A percentile compares a stretch with the other conserved stretches of the same genome.
phyloP scores from a whole-genome alignment of 2,888 invertebrate genomes.

The Campaea margaritaria region DNA sequence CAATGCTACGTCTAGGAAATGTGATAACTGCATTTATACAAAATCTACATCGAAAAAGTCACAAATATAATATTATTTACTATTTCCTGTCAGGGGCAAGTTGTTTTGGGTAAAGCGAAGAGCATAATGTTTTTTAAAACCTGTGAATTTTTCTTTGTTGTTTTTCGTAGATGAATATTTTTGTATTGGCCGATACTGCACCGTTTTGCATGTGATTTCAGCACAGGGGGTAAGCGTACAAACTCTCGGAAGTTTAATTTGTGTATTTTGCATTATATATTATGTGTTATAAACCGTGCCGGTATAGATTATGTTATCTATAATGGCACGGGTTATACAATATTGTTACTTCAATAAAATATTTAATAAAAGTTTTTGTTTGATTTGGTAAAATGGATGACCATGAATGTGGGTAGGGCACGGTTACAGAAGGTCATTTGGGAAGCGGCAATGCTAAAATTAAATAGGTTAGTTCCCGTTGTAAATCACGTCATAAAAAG shows the following conservation, averaged over 20 bases:
- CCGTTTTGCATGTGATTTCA: constrained; percentile 27
- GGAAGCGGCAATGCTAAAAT: too few relatives aligned
- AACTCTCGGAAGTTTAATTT: constrained; percentile 29
- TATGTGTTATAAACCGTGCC: constrained; percentile 25
- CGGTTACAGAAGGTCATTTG: too few relatives aligned
- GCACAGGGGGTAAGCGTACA: constrained; percentile 52
- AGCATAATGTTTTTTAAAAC: constrained; percentile 20
- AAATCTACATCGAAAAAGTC: constrained; percentile 6
- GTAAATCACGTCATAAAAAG: too few relatives aligned
- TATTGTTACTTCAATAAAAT: constrained; percentile 81
- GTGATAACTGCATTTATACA: constrained; percentile 6
- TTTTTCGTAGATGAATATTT: constrained; percentile 25
- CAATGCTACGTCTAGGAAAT: not conserved
- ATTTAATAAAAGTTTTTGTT: constrained; percentile 43
- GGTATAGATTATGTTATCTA: too few relatives aligned
- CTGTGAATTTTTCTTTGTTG: constrained; percentile 17
- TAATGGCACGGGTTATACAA: too few relatives aligned
- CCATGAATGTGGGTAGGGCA: too few relatives aligned
- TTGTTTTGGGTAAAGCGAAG: constrained; percentile 15
- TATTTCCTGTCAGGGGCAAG: constrained; percentile 14
- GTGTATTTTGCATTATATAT: constrained; percentile 53
- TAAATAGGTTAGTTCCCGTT: too few relatives aligned
- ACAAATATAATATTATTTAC: constrained; percentile 3
- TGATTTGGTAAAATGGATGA: not conserved
- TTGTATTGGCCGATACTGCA: constrained; percentile 25